These are phyloP conservation scores for Aplysina aerophoba DNA, from an alignment of 37 sponge, comb jelly and placozoan genomes.

Conservation along the genomic window DNA sequence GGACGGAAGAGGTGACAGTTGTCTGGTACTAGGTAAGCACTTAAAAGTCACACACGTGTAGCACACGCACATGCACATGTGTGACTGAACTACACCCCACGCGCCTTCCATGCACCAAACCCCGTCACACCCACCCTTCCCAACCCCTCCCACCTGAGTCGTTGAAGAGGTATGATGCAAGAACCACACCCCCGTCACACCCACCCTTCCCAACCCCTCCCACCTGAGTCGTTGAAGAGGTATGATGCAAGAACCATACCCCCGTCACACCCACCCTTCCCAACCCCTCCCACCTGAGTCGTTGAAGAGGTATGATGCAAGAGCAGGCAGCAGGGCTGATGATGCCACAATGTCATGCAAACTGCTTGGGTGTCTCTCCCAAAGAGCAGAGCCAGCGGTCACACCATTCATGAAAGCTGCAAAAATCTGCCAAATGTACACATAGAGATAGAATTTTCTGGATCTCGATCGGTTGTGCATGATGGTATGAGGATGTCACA, in stretches of 20 bases:
- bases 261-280: neutral
- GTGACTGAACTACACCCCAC: no score
- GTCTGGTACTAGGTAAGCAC: no score
- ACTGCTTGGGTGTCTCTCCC: neutral
- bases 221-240: slow-evolving; percentile 83
- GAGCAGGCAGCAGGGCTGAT: slow-evolving; percentile 64
- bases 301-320: slow-evolving; percentile 79
- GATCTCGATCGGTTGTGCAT: neutral
- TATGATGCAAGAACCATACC: slow-evolving; percentile 73
- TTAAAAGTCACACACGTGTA: no score
- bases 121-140: neutral
- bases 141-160: slow-evolving; percentile 65
- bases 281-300: slow-evolving; percentile 65
- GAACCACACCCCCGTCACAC: slow-evolving; percentile 26
- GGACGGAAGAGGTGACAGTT: no score
- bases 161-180: slow-evolving; percentile 78
- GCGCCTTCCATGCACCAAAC: no score
- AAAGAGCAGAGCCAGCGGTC: slow-evolving; percentile 12
- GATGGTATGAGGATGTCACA: no score
- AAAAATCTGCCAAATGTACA: neutral
- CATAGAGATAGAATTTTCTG: neutral
- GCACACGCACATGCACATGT: no score
- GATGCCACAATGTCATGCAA: neutral
- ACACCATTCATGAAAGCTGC: slow-evolving; percentile 1
- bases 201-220: neutral